Evolutionary conservation across 2,888 invertebrate genomes (phyloP), one percentile per base, ranked within the genome.

Genomic region (Lomographa bimaculata): DNA sequence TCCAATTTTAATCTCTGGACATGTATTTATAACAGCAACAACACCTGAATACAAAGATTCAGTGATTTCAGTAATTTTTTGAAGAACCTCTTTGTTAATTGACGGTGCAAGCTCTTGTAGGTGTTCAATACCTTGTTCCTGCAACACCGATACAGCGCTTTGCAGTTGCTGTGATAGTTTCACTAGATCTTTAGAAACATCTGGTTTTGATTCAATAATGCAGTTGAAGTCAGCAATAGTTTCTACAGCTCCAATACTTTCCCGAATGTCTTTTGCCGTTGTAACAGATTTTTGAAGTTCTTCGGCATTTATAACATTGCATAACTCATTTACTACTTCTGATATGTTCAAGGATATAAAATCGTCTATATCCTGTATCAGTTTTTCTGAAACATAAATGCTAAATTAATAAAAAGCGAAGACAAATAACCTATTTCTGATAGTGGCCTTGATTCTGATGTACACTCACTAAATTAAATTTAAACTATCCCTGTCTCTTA

Each of bases 351-450:
- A 55, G 18, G 67, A 62, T 30, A 73, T 46, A 42, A 66, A 75
- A 28, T 75, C 61, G 37, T 72, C 56, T 21, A 79, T 67, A 45
- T 66, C 59, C 19, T 63, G 50, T 21, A 67, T 50, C n/a, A 79
- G 45, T 18, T 37, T 34, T 29, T 57, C 72, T 73, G 60, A 6
- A 64, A 70, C 2, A 14, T 4, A 14, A 14, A 3, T 14, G 14
- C n/a, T n/a, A n/a, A n/a, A n/a, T n/a, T n/a, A n/a, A n/a, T n/a
- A n/a, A n/a, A n/a, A n/a, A n/a, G n/a, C n/a, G n/a, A n/a, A n/a
- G n/a, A n/a, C n/a, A n/a, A n/a, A n/a, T n/a, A n/a, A n/a, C n/a
- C n/a, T n/a, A n/a, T n/a, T n/a, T n/a, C n/a, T n/a, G n/a, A n/a
- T n/a, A n/a, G n/a, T n/a, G n/a, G n/a, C n/a, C n/a, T n/a, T n/a